Conservation (phyloP, 2,888 invertebrate species). For the Parascotia fuliginaria region DNA sequence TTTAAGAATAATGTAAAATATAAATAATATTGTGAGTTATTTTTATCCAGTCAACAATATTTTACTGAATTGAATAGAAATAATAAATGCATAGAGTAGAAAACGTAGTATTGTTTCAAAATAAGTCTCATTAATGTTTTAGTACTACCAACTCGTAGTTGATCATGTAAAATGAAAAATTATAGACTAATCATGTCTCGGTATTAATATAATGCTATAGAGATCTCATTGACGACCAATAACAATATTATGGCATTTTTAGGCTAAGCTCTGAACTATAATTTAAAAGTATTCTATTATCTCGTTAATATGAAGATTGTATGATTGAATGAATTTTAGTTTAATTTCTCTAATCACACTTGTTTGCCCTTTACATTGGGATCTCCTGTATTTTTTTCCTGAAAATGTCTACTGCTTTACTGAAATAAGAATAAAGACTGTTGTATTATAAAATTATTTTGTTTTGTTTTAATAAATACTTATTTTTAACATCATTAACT, state of each 20-base stretch:
- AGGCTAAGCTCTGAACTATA: conserved; percentile 74
- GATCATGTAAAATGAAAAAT: conserved; percentile 67
- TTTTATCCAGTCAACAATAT: conserved; percentile 61
- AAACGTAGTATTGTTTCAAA: conserved; percentile 73
- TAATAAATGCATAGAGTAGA: conserved; percentile 70
- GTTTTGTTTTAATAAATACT: conserved; percentile 76
- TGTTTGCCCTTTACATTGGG: conserved; percentile 66
- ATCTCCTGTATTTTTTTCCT: conserved; percentile 65
- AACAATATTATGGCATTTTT: conserved; percentile 83
- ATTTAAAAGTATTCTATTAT: conserved; percentile 62
- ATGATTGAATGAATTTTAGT: conserved; percentile 51
- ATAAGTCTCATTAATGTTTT: conserved; percentile 69
- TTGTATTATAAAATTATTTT: conserved; percentile 81
- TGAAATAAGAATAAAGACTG: conserved; percentile 85
- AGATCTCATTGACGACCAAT: conserved; percentile 86
- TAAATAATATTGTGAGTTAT: conserved; percentile 46
- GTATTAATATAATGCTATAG: conserved; percentile 78
- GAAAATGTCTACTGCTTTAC: conserved; percentile 78
- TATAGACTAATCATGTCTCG: conserved; percentile 71
- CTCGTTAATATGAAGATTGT: conserved; percentile 46
- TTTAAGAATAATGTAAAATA: conserved; percentile 41
- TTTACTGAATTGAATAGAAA: conserved; percentile 62
- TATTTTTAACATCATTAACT: conserved; percentile 65
- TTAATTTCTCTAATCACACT: conserved; percentile 55
- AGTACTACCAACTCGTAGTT: conserved; percentile 70